Conservation (phyloP, 1,140 invertebrate species). For the Phymastichus coffea region DNA sequence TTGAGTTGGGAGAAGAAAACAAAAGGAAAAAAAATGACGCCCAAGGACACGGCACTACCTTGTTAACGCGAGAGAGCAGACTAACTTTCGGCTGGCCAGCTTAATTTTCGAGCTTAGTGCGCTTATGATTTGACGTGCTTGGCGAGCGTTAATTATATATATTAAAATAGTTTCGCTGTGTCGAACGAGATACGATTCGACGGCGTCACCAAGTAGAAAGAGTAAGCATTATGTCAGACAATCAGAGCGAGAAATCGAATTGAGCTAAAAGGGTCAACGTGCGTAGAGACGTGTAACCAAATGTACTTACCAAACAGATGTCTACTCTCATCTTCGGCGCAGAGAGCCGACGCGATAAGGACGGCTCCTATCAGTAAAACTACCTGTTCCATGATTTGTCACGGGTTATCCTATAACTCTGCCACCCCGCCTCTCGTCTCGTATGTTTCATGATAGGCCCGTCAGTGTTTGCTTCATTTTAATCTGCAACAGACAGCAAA, state of each 20-base stretch:
- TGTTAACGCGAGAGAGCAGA: slow-evolving; percentile 6
- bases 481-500: slow-evolving; percentile 33
- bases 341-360: slow-evolving; percentile 41
- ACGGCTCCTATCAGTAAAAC: slow-evolving; percentile 45
- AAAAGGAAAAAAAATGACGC: slow-evolving; percentile 2
- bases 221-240: too few relatives aligned
- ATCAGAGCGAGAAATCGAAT: too few relatives aligned
- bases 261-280: too few relatives aligned
- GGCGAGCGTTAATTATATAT: too few relatives aligned
- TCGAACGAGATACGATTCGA: too few relatives aligned
- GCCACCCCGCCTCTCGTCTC: slow-evolving; percentile 35
- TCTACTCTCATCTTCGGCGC: slow-evolving; percentile 42
- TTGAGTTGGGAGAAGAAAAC: too few relatives aligned
- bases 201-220: too few relatives aligned
- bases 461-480: slow-evolving; percentile 43
- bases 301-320: slow-evolving; percentile 47
- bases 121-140: too few relatives aligned
- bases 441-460: slow-evolving; percentile 47
- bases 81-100: too few relatives aligned
- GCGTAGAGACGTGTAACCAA: too few relatives aligned
- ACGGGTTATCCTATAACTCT: slow-evolving; percentile 45
- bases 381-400: slow-evolving; percentile 51
- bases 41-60: not conserved
- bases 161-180: too few relatives aligned
- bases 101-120: too few relatives aligned